Evolutionary conservation across 2,888 invertebrate species (phyloP), one percentile per base, ranked within the genome.

Genomic region (Drosophila anceps): DNA sequence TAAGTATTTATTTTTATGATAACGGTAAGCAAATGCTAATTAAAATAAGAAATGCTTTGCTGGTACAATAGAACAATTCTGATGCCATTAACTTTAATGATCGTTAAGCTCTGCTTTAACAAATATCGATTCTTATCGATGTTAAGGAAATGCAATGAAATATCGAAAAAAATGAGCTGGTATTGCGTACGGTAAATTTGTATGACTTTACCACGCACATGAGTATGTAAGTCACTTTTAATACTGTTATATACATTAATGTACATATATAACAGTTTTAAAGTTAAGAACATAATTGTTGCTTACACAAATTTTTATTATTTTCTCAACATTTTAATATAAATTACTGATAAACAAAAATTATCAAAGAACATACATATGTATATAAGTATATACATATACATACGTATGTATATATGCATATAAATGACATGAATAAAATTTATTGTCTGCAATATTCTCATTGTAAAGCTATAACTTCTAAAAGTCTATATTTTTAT

Each of bases 81-180:
- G 15, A 0, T 46, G 15, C 2, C 27, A 27, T 15, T 46, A 46
- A 15, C 48, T 48, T 29, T 6, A 18, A 6, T 12, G 18, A 50
- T 50, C 31, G 18, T 12, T 18, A 31, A n/a, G 29, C 18, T 31
- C 12, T 0, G 48, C 29, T 31, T 12, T 12, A 18, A 10, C 4
- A 50, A 48, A 18, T 31, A 31, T 29, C 48, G 29, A 50, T 50
- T 50, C 18, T 18, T n/a, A 5, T 50, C 48, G 31, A 50, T 50
- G 15, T 3, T 29, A 29, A 2, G 48, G 48, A 29, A n/a, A 18
- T 48, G 1, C 8, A 29, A n/a, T 10, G n/a, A 48, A 48, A 31
- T 31, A 31, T 18, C 10, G 18, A 29, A 48, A 29, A 6, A 48
- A 12, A 10, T 5, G 0, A n/a, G 10, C n/a, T 48, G 29, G 5